Evolutionary conservation across 2,797 vertebrate species (phyloP).

Genomic region (Liasis olivaceus): DNA sequence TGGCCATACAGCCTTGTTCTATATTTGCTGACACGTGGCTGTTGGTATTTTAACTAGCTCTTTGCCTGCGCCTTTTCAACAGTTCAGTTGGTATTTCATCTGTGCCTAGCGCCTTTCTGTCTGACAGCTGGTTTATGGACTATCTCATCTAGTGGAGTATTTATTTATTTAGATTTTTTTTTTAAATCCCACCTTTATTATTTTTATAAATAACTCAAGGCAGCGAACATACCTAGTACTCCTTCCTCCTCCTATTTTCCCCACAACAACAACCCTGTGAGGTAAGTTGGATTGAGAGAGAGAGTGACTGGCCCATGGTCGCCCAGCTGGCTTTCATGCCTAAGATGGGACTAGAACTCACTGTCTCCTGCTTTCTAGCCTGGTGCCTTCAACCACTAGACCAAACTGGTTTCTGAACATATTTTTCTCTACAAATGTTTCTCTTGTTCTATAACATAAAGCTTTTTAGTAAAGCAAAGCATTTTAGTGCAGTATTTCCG

Average conservation of each 20-base stretch:
- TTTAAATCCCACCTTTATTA: too few relatives aligned
- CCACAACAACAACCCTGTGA: too few relatives aligned
- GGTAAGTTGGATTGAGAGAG: too few relatives aligned
- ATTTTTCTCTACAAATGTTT: background rate
- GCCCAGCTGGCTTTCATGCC: too few relatives aligned
- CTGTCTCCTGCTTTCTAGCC: too few relatives aligned
- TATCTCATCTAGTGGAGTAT: background rate
- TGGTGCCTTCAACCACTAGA: too few relatives aligned
- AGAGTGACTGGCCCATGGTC: too few relatives aligned
- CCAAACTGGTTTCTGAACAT: background rate
- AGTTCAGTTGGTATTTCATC: background rate
- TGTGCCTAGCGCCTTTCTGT: background rate
- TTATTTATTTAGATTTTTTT: too few relatives aligned
- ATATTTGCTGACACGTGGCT: background rate
- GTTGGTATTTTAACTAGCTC: background rate
- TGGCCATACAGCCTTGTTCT: background rate
- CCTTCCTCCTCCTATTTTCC: too few relatives aligned
- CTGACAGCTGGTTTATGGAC: background rate
- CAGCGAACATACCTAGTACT: too few relatives aligned
- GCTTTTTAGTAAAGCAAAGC: background rate
- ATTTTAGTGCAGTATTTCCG: background rate
- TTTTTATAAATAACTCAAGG: too few relatives aligned
- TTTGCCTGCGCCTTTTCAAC: background rate
- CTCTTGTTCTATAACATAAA: background rate
- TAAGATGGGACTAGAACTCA: too few relatives aligned